Base-by-base conservation (phyloP, 1,140 invertebrate species). In the Scaptomyza hsui region DNA sequence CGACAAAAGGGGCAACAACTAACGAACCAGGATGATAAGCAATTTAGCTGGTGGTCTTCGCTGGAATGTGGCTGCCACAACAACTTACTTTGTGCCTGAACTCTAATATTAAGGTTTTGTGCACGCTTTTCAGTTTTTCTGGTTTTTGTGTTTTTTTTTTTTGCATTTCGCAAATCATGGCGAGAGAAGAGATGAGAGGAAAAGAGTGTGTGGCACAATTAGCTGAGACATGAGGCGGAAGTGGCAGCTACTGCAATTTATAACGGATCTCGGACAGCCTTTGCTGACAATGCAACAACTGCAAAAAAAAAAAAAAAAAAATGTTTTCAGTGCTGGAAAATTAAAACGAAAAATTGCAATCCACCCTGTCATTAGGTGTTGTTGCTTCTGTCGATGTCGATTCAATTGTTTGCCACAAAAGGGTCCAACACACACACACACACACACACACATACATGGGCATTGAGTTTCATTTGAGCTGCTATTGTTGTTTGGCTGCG, bases 291-390 rank as follows among this genome's bases (percentile, higher is more conserved):
- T 80, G 78, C 78, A 78, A 45, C 19, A 62, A 78, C 74, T 65
- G 74, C 48, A 41, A 59, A 77, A 72, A 29, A 9, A 29, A 29
- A 29, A 29, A 29, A 29, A 29, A 29, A 29, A 6, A 29, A 37
- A 37, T n/a, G 4, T 48, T 63, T 29, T 44, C 26, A 48, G 56
- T 52, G 49, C 32, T 59, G 73, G 67, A 72, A 77, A 82, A 77
- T 85, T 83, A 74, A 82, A 82, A 85, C 78, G 61, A 55, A 55
- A 86, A 86, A 77, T 70, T 81, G 77, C 81, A 67, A 85, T 85
- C 80, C 80, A 85, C 80, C 80, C 80, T 85, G 80, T 85, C 81
- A 85, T 85, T 85, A 85, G 80, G 86, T 63, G 77, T 57, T 53
- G 37, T 24, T 56, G 47, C 32, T 16, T 13, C n/a, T 55, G 60